Evolutionary conservation across 2,888 invertebrate genomes (phyloP).

Genomic region (Oxyteleia sp.): DNA sequence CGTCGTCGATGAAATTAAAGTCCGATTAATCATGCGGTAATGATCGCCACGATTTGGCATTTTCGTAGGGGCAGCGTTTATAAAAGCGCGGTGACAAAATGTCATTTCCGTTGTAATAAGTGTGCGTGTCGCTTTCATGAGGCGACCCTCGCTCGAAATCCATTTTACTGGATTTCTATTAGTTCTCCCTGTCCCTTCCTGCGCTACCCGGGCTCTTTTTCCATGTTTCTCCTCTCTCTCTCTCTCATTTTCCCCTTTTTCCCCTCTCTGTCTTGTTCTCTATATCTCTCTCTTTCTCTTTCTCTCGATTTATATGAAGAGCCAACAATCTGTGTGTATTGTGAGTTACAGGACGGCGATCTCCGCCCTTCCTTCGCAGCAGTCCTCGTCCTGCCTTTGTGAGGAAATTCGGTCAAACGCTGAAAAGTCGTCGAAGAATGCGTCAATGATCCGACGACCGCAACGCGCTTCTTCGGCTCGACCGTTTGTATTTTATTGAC

Average conservation of each 20-base stretch:
- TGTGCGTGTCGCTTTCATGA: constrained; percentile 67
- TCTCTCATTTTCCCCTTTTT: constrained; percentile 6
- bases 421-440: constrained; percentile 65
- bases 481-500: constrained; percentile 61
- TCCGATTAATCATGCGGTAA: constrained; percentile 47
- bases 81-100: constrained; percentile 57
- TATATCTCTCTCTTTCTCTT: constrained; percentile 16
- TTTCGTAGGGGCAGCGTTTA: constrained; percentile 10
- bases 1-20: constrained; percentile 17
- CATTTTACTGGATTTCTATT: constrained; percentile 72
- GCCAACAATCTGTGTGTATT: constrained; percentile 64
- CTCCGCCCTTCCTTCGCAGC: constrained; percentile 74
- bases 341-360: constrained; percentile 65
- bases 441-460: constrained; percentile 64
- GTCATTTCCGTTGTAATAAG: constrained; percentile 63
- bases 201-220: constrained; percentile 57
- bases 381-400: constrained; percentile 57
- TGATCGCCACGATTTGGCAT: constrained; percentile 35
- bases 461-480: constrained; percentile 47
- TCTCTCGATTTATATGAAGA: constrained; percentile 50
- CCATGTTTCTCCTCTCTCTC: not conserved
- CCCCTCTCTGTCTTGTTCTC: constrained; percentile 3
- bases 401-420: constrained; percentile 67
- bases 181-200: constrained; percentile 46
- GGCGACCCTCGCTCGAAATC: constrained; percentile 58